Evolutionary conservation across 2,888 invertebrate genomes (phyloP).

Genomic region (Spilarctia lutea): DNA sequence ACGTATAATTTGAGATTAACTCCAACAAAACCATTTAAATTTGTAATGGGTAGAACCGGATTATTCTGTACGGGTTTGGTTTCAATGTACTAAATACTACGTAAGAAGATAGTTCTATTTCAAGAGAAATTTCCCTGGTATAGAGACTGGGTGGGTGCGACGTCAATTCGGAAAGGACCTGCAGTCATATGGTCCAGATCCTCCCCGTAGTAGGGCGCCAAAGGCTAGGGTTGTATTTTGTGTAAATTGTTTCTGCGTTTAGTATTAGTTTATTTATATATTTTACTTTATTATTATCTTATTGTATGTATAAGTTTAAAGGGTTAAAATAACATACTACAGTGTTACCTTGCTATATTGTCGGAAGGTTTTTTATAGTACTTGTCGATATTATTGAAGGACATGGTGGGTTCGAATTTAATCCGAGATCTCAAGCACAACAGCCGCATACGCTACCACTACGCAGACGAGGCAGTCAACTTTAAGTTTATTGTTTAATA

Average conservation of each 20-base stretch:
- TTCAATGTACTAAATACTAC: background rate
- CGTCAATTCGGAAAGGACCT: too few species aligned
- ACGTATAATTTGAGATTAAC: background rate
- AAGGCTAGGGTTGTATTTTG: too few species aligned
- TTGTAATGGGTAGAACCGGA: background rate
- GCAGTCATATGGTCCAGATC: too few species aligned
- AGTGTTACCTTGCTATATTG: conserved; percentile 27
- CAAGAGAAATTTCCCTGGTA: background rate
- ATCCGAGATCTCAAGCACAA: too few species aligned
- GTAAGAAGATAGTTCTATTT: background rate
- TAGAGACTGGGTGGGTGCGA: too few species aligned
- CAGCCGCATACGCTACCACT: too few species aligned
- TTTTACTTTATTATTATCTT: background rate
- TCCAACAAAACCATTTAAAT: background rate
- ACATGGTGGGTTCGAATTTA: conserved; percentile 31
- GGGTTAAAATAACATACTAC: background rate
- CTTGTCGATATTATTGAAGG: conserved; percentile 37
- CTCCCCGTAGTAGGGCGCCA: too few species aligned
- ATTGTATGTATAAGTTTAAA: background rate
- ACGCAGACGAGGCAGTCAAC: too few species aligned
- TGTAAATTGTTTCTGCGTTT: too few species aligned
- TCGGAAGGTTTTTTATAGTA: conserved; percentile 39
- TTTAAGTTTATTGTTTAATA: background rate
- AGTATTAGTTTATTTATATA: background rate
- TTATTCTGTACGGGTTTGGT: background rate